A percentile compares a stretch with the other conserved stretches of the same genome.
These are phyloP conservation scores for Tipula vernalis DNA, from an alignment of 2,888 invertebrate species.

Conservation along the genomic window DNA sequence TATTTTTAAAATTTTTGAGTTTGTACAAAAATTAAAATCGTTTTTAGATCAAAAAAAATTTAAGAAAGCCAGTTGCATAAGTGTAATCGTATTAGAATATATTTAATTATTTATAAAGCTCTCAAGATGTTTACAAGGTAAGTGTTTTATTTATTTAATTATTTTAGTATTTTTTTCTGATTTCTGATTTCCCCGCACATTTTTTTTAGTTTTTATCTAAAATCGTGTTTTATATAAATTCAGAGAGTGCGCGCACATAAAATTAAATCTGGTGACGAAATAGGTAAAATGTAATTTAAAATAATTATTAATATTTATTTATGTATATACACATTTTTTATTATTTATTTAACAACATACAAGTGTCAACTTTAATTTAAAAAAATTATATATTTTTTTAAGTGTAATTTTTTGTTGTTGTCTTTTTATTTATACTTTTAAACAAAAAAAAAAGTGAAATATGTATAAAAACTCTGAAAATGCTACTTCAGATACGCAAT, in stretches of 20 bases:
- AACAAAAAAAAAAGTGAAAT: not conserved
- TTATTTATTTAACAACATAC: not conserved
- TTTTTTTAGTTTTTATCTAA: not conserved
- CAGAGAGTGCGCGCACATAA: not conserved
- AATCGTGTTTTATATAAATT: not conserved
- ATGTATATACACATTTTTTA: not conserved
- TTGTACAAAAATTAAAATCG: not conserved
- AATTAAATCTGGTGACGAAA: not conserved
- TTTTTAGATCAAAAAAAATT: not conserved
- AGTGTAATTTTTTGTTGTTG: not conserved
- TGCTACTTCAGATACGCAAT: slow-evolving; percentile 4
- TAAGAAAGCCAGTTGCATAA: not conserved
- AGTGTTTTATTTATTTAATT: not conserved
- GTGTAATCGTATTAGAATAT: not conserved
- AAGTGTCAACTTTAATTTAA: slow-evolving; percentile 4
- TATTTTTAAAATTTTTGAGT: not conserved
- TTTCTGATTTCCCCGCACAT: not conserved
- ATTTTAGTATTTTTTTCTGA: not conserved
- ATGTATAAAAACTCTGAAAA: not conserved
- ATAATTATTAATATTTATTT: not conserved
- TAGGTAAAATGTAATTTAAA: not conserved
- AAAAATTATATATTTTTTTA: not conserved
- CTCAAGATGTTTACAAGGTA: not conserved
- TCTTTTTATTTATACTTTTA: not conserved
- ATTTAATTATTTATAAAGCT: not conserved